Conservation (phyloP, 2,797 vertebrate genomes). For the Lycodopsis pacificus region DNA sequence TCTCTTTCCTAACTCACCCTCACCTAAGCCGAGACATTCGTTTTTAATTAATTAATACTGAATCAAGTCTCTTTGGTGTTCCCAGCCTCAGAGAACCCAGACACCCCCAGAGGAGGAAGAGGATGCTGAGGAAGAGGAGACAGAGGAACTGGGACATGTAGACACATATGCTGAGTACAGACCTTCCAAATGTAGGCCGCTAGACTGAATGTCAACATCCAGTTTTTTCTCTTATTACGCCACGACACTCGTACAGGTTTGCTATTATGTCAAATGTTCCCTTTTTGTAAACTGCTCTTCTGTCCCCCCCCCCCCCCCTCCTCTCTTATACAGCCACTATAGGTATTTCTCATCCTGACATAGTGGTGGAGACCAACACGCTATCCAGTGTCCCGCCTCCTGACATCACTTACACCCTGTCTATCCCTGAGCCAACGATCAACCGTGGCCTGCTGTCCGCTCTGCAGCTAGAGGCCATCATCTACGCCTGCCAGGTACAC, state of each 20-base stretch:
- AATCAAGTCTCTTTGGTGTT: conserved; percentile 33
- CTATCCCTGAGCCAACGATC: conserved; percentile 84
- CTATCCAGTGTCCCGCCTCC: conserved; percentile 97
- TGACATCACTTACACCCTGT: conserved; percentile 92
- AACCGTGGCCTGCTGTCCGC: conserved; percentile 90
- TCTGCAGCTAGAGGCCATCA: conserved; percentile 96
- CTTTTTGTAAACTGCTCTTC: background rate
- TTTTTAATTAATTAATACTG: background rate
- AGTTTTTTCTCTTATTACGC: background rate
- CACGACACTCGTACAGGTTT: background rate
- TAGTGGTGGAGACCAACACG: conserved; percentile 97
- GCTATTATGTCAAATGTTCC: background rate
- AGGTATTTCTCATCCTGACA: conserved; percentile 96
- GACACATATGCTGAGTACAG: conserved; percentile 97
- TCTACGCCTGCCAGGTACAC: conserved; percentile 96
- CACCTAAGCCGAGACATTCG: background rate
- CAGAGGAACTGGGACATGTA: conserved; percentile 93
- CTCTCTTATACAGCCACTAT: conserved; percentile 87
- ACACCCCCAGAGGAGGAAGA: conserved; percentile 89
- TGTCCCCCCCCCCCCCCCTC: background rate
- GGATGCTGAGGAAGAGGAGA: conserved; percentile 93
- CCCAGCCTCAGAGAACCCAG: conserved; percentile 72
- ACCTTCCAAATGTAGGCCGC: conserved; percentile 93
- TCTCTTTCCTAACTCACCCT: conserved; percentile 23
- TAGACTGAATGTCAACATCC: conserved; percentile 31